A percentile compares a stretch with the other conserved stretches of the same genome.
phyloP scores from a whole-genome alignment of 1,140 invertebrate species.

The Teleopsis dalmanni region DNA sequence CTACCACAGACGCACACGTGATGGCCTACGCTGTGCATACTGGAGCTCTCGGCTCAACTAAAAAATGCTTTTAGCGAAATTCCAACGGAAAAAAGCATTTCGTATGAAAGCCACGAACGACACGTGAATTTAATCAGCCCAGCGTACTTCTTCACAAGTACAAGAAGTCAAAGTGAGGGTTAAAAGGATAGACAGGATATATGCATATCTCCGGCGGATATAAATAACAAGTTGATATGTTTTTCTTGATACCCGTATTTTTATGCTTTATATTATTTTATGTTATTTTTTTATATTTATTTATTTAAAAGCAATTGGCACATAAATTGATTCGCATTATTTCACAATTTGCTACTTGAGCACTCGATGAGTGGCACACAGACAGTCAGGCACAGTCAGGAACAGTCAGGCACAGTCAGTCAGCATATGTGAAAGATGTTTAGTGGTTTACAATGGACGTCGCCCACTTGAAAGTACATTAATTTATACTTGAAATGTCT shows the following conservation, averaged over 20 bases:
- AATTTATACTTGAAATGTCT: background rate
- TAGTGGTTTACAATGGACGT: no score
- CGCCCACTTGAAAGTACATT: background rate
- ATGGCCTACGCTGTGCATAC: conserved; percentile 9
- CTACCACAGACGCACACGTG: conserved; percentile 5
- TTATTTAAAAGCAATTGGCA: no score
- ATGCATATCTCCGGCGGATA: conserved; percentile 11
- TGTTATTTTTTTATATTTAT: no score
- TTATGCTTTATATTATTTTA: background rate
- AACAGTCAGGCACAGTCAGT: no score
- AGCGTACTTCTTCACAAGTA: background rate
- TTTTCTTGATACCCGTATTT: background rate
- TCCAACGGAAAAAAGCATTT: conserved; percentile 23
- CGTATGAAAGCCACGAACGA: conserved; percentile 17
- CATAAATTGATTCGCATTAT: conserved; percentile 7
- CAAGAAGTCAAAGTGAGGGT: background rate
- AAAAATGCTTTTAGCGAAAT: conserved; percentile 19
- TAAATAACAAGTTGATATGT: conserved; percentile 6
- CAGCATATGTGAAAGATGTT: no score
- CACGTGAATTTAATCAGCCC: conserved; percentile 43
- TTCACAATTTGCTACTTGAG: no score
- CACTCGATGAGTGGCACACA: no score
- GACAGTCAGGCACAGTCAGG: no score
- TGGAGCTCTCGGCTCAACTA: background rate
- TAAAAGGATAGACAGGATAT: conserved; percentile 3